phyloP scores from a whole-genome alignment of 2,797 vertebrate species.

The Phoeniculus purpureus region DNA sequence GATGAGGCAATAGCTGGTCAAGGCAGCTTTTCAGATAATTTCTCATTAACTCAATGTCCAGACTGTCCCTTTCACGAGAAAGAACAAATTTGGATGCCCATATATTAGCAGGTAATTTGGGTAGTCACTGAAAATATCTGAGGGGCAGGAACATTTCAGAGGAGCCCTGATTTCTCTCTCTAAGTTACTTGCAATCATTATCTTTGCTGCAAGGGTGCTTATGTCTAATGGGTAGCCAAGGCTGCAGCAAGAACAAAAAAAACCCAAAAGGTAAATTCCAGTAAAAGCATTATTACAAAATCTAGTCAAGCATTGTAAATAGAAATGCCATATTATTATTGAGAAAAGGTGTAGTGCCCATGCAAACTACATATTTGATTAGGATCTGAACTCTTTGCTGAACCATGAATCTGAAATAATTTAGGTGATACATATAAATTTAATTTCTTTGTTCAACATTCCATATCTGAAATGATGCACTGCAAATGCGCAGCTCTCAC shows the following conservation, averaged over 20 bases:
- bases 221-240: conserved; percentile 2
- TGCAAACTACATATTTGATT: conserved; percentile 82
- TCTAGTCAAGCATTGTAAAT: conserved; percentile 76
- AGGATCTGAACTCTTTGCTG: conserved; percentile 80
- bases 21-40: conserved; percentile 18
- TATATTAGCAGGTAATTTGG: background rate
- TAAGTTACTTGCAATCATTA: conserved; percentile 13
- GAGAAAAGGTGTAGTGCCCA: conserved; percentile 74
- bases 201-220: background rate
- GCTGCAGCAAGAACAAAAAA: background rate
- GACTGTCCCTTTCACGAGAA: background rate
- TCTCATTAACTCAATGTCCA: background rate
- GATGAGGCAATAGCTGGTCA: background rate
- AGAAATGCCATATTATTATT: conserved; percentile 74
- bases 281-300: conserved; percentile 61
- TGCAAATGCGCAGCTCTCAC: conserved; percentile 72
- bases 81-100: background rate
- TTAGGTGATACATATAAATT: conserved; percentile 82
- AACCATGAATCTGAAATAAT: conserved; percentile 83
- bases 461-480: conserved; percentile 73
- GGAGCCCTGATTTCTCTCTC: background rate
- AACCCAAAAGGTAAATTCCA: conserved; percentile 55
- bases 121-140: background rate
- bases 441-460: conserved; percentile 83
- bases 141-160: background rate